These are phyloP conservation scores for Lepidothrix coronata DNA, from an alignment of 2,113 vertebrate species.

Conservation along the genomic window DNA sequence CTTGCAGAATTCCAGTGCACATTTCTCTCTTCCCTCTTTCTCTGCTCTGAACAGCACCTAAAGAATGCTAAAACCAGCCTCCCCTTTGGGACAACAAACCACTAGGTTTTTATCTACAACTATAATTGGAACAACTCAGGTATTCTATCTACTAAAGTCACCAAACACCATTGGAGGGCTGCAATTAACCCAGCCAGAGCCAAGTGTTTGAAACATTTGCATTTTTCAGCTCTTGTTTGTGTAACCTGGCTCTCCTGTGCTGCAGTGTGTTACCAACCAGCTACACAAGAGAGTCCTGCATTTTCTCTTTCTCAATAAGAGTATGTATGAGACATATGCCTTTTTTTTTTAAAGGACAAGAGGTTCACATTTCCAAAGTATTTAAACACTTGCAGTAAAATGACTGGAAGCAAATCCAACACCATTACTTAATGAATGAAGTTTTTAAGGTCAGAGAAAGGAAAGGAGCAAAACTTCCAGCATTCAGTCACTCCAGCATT, in stretches of 20 bases:
- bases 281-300: background rate
- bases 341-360: background rate
- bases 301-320: background rate
- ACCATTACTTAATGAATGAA: background rate
- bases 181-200: background rate
- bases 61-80: background rate
- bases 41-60: background rate
- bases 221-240: background rate
- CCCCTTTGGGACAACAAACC: background rate
- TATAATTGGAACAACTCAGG: background rate
- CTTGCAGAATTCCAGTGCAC: background rate
- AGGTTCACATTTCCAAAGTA: background rate
- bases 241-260: background rate
- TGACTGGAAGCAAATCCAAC: background rate
- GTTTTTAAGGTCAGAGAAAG: background rate
- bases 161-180: background rate
- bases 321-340: background rate
- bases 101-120: background rate
- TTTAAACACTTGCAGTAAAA: background rate
- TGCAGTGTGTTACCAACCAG: background rate
- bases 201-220: background rate
- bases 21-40: background rate
- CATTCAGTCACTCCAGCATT: background rate
- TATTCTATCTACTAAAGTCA: background rate
- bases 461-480: background rate